Evolutionary conservation across 2,888 invertebrate genomes (phyloP).

Genomic region (Oeneis ivallda): DNA sequence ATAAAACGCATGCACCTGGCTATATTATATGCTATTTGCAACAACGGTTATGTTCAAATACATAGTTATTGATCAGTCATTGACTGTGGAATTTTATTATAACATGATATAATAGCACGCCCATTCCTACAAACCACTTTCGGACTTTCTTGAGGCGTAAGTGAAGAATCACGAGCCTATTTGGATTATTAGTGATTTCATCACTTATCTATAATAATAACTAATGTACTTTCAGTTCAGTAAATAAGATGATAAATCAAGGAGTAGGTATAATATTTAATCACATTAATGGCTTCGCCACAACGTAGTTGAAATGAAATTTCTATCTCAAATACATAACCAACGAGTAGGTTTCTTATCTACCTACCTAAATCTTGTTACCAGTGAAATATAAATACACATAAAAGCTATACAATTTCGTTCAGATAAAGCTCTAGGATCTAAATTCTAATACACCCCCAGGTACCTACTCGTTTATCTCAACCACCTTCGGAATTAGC

Average conservation of each 20-base stretch:
- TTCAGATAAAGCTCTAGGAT: neutral
- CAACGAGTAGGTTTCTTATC: neutral
- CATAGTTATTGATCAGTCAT: too few species aligned
- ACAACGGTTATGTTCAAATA: too few species aligned
- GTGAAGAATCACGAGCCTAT: too few species aligned
- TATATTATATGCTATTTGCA: neutral
- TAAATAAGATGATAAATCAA: constrained; percentile 2
- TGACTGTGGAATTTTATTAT: too few species aligned
- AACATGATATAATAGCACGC: too few species aligned
- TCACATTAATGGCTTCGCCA: neutral
- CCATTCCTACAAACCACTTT: too few species aligned
- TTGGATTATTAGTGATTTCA: too few species aligned
- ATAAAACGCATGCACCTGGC: neutral
- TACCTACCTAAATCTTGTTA: neutral
- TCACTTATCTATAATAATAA: too few species aligned
- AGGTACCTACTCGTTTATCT: too few species aligned
- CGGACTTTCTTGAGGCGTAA: too few species aligned
- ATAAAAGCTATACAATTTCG: neutral
- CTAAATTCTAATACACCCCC: too few species aligned
- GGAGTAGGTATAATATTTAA: neutral
- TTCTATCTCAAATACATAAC: neutral
- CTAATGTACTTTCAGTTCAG: neutral
- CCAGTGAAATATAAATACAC: constrained; percentile 2
- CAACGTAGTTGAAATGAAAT: constrained; percentile 5
- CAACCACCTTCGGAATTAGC: too few species aligned